These are phyloP conservation scores for Oreocharis arfaki DNA, from an alignment of 2,113 vertebrate genomes.

Conservation along the genomic window DNA sequence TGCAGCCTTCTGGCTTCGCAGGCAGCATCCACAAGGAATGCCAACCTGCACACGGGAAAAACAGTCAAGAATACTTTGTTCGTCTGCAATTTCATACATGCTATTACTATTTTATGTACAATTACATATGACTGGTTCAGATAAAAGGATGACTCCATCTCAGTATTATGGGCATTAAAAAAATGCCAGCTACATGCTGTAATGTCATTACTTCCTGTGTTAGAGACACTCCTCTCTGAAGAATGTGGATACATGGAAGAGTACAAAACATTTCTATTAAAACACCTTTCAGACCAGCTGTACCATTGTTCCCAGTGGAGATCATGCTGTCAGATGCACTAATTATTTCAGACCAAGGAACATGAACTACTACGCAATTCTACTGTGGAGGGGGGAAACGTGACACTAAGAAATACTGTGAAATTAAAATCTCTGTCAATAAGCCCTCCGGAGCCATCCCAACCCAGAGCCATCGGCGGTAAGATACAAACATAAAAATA, in stretches of 20 bases:
- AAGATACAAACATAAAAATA: neutral
- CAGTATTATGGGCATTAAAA: neutral
- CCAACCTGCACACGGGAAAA: neutral
- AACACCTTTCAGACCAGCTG: neutral
- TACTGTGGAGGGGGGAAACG: fast-evolving
- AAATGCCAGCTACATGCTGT: neutral
- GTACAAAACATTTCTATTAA: neutral
- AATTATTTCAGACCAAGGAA: neutral
- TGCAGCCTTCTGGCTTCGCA: neutral
- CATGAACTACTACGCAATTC: neutral
- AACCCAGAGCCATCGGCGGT: neutral
- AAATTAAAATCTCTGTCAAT: neutral
- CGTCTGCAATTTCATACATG: neutral
- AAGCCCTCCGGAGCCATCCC: neutral
- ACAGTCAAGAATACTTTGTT: neutral
- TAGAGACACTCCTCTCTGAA: slow-evolving; percentile 16
- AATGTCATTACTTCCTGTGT: neutral
- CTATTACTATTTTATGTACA: neutral
- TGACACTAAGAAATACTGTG: neutral
- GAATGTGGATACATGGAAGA: neutral
- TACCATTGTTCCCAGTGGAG: neutral
- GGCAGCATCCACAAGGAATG: neutral
- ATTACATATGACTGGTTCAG: neutral
- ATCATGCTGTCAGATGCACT: neutral
- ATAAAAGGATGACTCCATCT: neutral